Evolutionary conservation across 2,888 invertebrate species (phyloP).

Genomic region (Coecobrya sp.): DNA sequence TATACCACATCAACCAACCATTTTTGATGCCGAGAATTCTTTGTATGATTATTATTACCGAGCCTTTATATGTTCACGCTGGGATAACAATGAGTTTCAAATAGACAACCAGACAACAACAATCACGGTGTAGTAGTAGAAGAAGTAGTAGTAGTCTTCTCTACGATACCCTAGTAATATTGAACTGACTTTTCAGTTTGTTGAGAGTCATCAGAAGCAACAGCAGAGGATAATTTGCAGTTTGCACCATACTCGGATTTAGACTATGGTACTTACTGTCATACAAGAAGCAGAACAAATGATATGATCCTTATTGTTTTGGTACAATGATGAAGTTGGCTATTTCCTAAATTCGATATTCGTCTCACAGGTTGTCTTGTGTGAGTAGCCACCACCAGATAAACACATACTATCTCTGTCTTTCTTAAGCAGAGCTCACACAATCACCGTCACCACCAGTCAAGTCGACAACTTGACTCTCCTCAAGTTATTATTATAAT

Average conservation of each 20-base stretch:
- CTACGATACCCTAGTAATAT: background rate
- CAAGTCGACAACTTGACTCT: conserved; percentile 45
- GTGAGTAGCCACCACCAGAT: conserved; percentile 15
- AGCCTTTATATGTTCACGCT: conserved; percentile 38
- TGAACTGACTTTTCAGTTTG: conserved; percentile 1
- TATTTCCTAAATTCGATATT: conserved; percentile 50
- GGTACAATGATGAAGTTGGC: conserved; percentile 28
- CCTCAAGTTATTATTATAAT: conserved; percentile 45
- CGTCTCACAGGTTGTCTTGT: conserved; percentile 24
- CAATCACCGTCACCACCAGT: conserved; percentile 13
- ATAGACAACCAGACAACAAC: conserved; percentile 37
- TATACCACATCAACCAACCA: too few relatives aligned
- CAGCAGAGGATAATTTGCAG: conserved; percentile 11
- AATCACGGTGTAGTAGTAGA: background rate
- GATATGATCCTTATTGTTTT: conserved; percentile 40
- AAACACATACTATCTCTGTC: background rate
- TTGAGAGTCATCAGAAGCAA: conserved; percentile 16
- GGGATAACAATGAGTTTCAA: conserved; percentile 38
- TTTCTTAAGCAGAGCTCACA: conserved; percentile 18
- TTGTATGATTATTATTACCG: conserved; percentile 17
- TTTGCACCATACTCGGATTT: background rate
- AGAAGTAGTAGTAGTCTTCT: background rate
- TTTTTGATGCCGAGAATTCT: conserved; percentile 9
- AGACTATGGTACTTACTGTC: background rate
- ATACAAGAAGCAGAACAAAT: conserved; percentile 10